Conservation (phyloP, 2,888 invertebrate genomes). For the Mythimna lalbum region DNA sequence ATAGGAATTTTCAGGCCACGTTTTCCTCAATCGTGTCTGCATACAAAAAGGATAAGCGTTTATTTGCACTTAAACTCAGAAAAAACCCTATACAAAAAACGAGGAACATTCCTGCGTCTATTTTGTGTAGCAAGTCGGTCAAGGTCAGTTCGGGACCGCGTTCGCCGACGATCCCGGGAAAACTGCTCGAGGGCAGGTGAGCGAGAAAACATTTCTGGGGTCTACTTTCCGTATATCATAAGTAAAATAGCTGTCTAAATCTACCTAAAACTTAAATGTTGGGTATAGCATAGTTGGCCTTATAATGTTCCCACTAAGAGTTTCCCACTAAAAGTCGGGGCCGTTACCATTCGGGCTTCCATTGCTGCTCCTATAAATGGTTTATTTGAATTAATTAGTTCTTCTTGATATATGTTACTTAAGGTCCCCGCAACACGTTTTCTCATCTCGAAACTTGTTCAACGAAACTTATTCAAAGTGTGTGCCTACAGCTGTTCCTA, state of each 20-base stretch:
- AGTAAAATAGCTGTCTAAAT: too few relatives aligned
- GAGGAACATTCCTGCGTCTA: not conserved
- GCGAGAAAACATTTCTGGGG: not conserved
- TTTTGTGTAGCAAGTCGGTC: slow-evolving; percentile 42
- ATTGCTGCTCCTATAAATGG: too few relatives aligned
- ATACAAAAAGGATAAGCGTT: not conserved
- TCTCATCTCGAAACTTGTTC: not conserved
- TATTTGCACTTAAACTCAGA: slow-evolving; percentile 16
- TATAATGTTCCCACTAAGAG: too few relatives aligned
- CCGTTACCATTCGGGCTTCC: too few relatives aligned
- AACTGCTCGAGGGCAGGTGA: slow-evolving; percentile 30
- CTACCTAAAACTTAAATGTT: not conserved
- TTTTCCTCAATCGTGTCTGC: not conserved
- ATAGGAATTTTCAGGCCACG: not conserved
- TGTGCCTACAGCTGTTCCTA: not conserved
- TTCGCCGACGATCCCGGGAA: slow-evolving; percentile 8
- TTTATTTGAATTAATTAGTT: too few relatives aligned
- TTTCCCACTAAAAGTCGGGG: too few relatives aligned
- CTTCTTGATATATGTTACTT: not conserved
- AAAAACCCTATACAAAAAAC: slow-evolving; percentile 9
- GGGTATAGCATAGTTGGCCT: too few relatives aligned
- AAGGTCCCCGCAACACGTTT: not conserved
- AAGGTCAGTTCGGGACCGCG: slow-evolving; percentile 25
- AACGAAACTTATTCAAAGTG: slow-evolving; percentile 3
- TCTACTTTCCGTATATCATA: not conserved